Evolutionary conservation across 1,140 invertebrate species (phyloP), one percentile per base, ranked within the genome.

Genomic region (Phymastichus coffea): DNA sequence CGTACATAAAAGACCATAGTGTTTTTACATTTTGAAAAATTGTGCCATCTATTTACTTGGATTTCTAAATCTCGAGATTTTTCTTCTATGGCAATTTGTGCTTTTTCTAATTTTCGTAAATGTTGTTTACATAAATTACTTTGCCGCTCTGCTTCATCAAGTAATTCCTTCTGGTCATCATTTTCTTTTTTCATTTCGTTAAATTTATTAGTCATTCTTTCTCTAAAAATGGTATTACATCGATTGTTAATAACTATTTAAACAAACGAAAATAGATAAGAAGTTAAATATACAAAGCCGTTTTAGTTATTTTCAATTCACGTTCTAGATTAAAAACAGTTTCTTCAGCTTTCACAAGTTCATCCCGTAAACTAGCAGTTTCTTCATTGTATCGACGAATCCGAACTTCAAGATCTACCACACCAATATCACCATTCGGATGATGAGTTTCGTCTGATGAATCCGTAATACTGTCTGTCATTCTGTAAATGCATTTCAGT

Each of bases 371-470:
- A 26, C 10, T 41, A 0, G 53, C 49, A 41, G 58, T 69, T 14
- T 71, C 67, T 30, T 69, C 65, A 30, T 67, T 66, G 37, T 55
- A 63, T 23, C 53, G 55, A 23, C 58, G 63, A 22, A 71, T 53
- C 9, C 63, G 60, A 37, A 59, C 20, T 15, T 64, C 41, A 20
- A 66, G 44, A 48, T 69, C 64, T 23, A 63, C 20, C 14, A 43
- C 38, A 15, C 55, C 37, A 14, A 41, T 22, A 55, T 61, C 46
- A 9, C 57, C 55, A 47, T 48, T 37, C n/a, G 37, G 20, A 20
- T 41, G 10, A 40, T 63, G 38, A 7, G 28, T 51, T 14, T 63
- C 64, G 15, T 63, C 64, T 10, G 57, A 47, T 37, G 60, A 63
- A 30, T 63, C 64, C 14, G 53, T 40, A 10, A 35, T 58, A 19